A percentile compares a stretch with the other conserved stretches of the same genome.
Conservation (phyloP, 2,113 vertebrate species). For the Sardina pilchardus region DNA sequence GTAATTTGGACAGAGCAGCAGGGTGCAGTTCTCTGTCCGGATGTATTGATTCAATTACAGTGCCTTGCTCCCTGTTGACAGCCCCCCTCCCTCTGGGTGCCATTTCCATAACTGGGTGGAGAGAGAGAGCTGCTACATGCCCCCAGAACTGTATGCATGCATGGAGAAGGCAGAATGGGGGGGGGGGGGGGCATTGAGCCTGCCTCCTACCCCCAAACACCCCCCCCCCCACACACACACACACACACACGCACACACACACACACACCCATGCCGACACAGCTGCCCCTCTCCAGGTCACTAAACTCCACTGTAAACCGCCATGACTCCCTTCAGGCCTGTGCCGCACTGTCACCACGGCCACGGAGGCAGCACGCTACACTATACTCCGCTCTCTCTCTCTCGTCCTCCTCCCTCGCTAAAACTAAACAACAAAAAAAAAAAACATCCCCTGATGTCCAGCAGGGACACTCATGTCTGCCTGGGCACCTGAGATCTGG, state of each 20-base stretch:
- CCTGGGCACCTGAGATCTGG: too few species aligned
- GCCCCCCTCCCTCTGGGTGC: conserved; percentile 33
- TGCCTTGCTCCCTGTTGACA: conserved; percentile 30
- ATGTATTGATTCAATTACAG: conserved; percentile 45
- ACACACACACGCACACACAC: not conserved
- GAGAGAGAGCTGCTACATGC: not conserved
- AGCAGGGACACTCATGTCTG: too few species aligned
- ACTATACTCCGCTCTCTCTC: not conserved
- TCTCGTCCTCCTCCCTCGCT: not conserved
- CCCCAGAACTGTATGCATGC: not conserved
- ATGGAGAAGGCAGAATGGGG: not conserved
- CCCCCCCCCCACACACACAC: not conserved
- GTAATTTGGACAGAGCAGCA: conserved; percentile 44
- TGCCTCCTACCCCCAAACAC: conserved; percentile 36
- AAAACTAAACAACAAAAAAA: too few species aligned
- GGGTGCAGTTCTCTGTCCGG: conserved; percentile 50
- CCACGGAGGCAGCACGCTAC: not conserved
- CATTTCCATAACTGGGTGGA: conserved; percentile 75
- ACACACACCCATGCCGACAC: not conserved
- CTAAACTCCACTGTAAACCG: not conserved
- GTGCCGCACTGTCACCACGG: conserved; percentile 18
- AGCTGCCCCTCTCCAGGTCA: not conserved
- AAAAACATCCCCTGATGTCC: too few species aligned
- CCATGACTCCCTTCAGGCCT: not conserved
- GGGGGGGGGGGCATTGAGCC: not conserved